phyloP scores from a whole-genome alignment of 2,797 vertebrate genomes.

The Neostethus bicornis region DNA sequence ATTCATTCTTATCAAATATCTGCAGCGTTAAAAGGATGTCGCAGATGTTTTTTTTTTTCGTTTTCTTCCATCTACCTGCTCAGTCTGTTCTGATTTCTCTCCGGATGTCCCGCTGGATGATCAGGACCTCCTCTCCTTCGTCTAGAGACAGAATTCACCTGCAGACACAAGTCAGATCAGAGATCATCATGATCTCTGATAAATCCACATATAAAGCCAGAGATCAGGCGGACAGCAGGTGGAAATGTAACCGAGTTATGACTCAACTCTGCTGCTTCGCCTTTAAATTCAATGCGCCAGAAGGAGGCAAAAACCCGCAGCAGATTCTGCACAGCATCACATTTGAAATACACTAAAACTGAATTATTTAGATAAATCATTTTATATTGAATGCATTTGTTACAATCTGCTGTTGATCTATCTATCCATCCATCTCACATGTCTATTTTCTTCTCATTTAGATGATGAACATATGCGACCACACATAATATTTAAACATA shows the following conservation, averaged over 20 bases:
- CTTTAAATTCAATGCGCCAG: conserved; percentile 71
- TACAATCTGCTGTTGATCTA: no score
- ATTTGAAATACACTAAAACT: no score
- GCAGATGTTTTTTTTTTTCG: conserved; percentile 4
- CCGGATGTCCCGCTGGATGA: no score
- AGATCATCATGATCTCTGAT: background rate
- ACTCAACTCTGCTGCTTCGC: conserved; percentile 40
- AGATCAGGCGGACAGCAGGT: conserved; percentile 7
- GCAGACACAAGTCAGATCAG: conserved; percentile 1
- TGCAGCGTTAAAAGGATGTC: background rate
- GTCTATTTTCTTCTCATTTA: no score
- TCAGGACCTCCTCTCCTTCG: conserved; percentile 15
- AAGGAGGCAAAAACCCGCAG: conserved; percentile 51
- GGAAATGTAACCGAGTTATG: conserved; percentile 8
- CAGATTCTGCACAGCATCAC: no score
- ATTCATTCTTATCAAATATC: background rate
- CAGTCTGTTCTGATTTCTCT: conserved; percentile 18
- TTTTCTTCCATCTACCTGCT: conserved; percentile 51
- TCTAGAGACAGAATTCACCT: conserved; percentile 21
- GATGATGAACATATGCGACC: no score
- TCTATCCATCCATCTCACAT: no score
- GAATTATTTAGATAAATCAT: no score
- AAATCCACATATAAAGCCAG: background rate
- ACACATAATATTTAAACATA: no score
- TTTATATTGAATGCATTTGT: no score